Conservation (phyloP, 2,888 invertebrate genomes). For the Sinhomidia bicolor region DNA sequence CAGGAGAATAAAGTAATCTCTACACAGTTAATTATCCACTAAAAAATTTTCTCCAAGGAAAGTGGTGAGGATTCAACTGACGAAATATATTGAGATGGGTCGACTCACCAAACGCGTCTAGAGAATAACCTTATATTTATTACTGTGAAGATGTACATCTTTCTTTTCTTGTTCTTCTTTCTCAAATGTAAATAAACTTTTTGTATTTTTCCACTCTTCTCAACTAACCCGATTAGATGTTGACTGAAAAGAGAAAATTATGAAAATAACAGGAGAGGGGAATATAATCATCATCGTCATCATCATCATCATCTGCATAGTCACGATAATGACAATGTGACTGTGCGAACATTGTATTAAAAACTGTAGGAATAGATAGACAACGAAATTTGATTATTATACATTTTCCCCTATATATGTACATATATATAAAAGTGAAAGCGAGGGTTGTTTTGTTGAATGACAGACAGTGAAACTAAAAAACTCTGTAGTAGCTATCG, state of each 20-base stretch:
- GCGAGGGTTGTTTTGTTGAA: background rate
- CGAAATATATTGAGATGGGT: too few species aligned
- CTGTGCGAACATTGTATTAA: background rate
- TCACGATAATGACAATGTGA: background rate
- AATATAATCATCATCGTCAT: background rate
- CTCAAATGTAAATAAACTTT: too few species aligned
- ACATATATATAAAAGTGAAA: background rate
- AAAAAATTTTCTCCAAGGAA: too few species aligned
- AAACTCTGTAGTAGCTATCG: slow-evolving; percentile 39
- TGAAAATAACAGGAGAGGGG: background rate
- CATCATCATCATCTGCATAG: too few species aligned
- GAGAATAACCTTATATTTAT: too few species aligned
- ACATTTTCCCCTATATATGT: background rate
- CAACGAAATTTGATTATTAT: background rate
- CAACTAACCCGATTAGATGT: slow-evolving; percentile 12
- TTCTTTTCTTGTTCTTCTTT: too few species aligned
- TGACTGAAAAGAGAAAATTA: slow-evolving; percentile 29
- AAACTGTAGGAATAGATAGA: background rate
- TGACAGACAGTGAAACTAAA: slow-evolving; percentile 14
- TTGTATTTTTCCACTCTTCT: slow-evolving; percentile 11
- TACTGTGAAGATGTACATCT: too few species aligned
- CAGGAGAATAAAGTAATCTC: too few species aligned
- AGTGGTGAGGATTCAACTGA: too few species aligned
- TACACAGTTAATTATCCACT: too few species aligned
- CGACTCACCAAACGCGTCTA: too few species aligned